Percentiles rank a stretch among this genome's conserved stretches.
Evolutionary conservation across 1,140 invertebrate species (phyloP).

Genomic region (Brachionus asplanchnoidis): DNA sequence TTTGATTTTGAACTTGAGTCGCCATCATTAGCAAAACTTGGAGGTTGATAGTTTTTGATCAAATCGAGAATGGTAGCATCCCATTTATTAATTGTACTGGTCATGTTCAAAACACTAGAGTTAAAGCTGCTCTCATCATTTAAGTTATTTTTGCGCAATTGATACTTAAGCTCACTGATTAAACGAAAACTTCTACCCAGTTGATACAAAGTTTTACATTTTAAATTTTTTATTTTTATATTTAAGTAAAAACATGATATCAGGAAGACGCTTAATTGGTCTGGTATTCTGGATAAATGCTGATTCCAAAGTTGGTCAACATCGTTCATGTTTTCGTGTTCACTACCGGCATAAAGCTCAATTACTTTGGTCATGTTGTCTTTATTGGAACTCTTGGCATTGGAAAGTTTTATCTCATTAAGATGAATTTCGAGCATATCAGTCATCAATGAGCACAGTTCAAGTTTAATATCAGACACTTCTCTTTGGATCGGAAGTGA

Average conservation of each 20-base stretch:
- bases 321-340: neutral
- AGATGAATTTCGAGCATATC: slow-evolving; percentile 6
- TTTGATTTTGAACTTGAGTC: slow-evolving; percentile 9
- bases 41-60: neutral
- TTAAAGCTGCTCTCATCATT: neutral
- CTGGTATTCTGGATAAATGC: neutral
- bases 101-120: neutral
- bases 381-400: neutral
- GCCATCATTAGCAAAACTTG: neutral
- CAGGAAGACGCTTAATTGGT: neutral
- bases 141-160: neutral
- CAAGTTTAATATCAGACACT: neutral
- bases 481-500: slow-evolving; percentile 24
- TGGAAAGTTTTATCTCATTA: neutral
- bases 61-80: neutral
- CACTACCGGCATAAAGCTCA: neutral
- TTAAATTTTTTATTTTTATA: neutral
- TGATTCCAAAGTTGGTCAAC: neutral
- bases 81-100: neutral
- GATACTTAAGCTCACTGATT: neutral
- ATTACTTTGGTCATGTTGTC: slow-evolving; percentile 3
- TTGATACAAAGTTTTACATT: neutral
- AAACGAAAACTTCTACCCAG: neutral
- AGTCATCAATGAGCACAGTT: neutral
- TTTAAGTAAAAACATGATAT: neutral